Conservation (phyloP, 2,888 invertebrate genomes). For the Pollenia amentaria region DNA sequence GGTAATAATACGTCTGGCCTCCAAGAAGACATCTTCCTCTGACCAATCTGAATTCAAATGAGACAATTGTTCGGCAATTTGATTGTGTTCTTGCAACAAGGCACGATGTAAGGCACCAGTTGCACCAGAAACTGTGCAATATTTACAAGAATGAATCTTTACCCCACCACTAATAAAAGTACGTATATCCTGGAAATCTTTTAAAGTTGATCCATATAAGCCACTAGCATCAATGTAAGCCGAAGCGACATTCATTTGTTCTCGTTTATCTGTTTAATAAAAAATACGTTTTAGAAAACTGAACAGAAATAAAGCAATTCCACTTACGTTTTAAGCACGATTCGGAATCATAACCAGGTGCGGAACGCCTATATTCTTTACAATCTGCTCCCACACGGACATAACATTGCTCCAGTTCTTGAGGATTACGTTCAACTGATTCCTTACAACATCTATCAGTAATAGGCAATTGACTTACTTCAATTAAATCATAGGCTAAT, state of each 20-base stretch:
- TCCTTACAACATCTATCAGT: conserved; percentile 81
- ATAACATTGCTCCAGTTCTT: conserved; percentile 87
- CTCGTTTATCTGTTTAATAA: conserved; percentile 87
- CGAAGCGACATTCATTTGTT: conserved; percentile 94
- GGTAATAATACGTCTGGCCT: conserved; percentile 90
- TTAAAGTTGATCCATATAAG: conserved; percentile 90
- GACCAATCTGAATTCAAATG: conserved; percentile 92
- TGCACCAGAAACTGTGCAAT: conserved; percentile 88
- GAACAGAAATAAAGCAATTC: background rate
- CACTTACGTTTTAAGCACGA: conserved; percentile 88
- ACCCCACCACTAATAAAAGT: conserved; percentile 90
- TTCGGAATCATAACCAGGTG: conserved; percentile 88
- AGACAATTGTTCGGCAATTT: conserved; percentile 89
- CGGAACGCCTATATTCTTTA: conserved; percentile 89
- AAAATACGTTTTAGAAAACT: background rate
- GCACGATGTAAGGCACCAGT: conserved; percentile 90
- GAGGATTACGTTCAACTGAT: conserved; percentile 78
- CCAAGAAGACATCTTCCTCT: conserved; percentile 90
- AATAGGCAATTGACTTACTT: conserved; percentile 87
- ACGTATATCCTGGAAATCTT: conserved; percentile 89
- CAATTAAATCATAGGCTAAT: conserved; percentile 89
- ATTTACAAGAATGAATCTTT: conserved; percentile 88
- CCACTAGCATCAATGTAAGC: conserved; percentile 93
- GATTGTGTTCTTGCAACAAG: conserved; percentile 91
- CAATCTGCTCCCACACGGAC: conserved; percentile 85